Evolutionary conservation across 2,888 invertebrate genomes (phyloP).

Genomic region (Clunio marinus): DNA sequence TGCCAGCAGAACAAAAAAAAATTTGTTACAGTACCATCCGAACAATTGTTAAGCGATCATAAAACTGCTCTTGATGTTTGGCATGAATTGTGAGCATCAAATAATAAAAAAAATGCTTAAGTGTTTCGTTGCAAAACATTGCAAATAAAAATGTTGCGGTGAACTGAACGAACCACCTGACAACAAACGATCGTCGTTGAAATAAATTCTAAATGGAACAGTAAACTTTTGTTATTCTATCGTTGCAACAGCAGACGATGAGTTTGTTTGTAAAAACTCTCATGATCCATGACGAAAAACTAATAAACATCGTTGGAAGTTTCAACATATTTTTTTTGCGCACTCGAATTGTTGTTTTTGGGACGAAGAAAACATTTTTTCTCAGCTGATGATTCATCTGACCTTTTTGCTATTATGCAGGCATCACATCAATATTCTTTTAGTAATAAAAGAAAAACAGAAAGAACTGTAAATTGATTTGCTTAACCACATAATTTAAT

Average conservation of each 20-base stretch:
- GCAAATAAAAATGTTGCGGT: neutral
- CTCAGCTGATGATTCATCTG: too few species aligned
- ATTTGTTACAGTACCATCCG: too few species aligned
- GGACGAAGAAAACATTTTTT: neutral
- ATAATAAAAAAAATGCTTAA: neutral
- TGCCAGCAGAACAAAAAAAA: constrained; percentile 7
- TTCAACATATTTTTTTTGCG: neutral
- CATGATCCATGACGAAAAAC: constrained; percentile 20
- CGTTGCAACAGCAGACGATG: neutral
- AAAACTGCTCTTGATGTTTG: constrained; percentile 5
- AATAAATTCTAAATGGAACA: constrained; percentile 30
- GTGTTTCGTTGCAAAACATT: constrained; percentile 29
- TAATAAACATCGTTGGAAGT: constrained; percentile 13
- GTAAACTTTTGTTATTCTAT: constrained; percentile 33
- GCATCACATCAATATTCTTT: too few species aligned
- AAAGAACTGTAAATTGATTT: constrained; percentile 11
- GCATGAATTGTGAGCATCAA: neutral
- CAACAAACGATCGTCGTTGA: constrained; percentile 17
- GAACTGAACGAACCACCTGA: constrained; percentile 30
- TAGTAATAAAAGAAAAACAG: neutral
- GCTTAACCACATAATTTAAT: too few species aligned
- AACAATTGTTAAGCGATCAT: constrained; percentile 22
- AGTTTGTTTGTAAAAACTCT: constrained; percentile 10
- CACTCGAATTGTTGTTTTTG: neutral
- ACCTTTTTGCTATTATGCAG: too few species aligned